These are phyloP conservation scores for Lomographa bimaculata DNA, from an alignment of 2,888 invertebrate genomes.

Conservation along the genomic window DNA sequence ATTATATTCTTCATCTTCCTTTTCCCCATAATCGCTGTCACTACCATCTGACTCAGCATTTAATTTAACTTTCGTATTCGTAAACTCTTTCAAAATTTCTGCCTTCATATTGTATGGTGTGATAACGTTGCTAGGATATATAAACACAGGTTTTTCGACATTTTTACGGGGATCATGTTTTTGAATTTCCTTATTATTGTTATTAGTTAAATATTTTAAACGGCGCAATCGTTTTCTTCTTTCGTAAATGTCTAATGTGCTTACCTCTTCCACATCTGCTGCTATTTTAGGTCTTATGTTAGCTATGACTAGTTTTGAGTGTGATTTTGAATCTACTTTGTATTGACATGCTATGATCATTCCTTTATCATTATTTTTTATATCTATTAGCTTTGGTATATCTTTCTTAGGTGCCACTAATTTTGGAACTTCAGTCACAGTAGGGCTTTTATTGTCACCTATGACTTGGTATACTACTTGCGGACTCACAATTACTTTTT, in stretches of 20 bases:
- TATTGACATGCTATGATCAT: constrained; percentile 66
- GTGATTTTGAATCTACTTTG: constrained; percentile 65
- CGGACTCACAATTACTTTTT: constrained; percentile 65
- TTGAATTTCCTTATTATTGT: constrained; percentile 49
- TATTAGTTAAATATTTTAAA: constrained; percentile 58
- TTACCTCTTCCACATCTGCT: constrained; percentile 60
- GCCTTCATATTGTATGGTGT: constrained; percentile 67
- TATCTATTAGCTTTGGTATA: constrained; percentile 48
- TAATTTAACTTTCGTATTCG: constrained; percentile 50
- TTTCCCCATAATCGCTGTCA: constrained; percentile 77
- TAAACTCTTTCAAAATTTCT: constrained; percentile 69
- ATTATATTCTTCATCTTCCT: constrained; percentile 72
- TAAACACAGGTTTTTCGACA: constrained; percentile 33
- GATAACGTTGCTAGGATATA: constrained; percentile 51
- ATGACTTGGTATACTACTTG: constrained; percentile 72
- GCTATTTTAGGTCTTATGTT: constrained; percentile 56
- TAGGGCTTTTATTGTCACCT: constrained; percentile 48
- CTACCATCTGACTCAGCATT: constrained; percentile 70
- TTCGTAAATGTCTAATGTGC: constrained; percentile 81
- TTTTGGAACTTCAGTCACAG: constrained; percentile 51
- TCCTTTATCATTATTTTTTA: constrained; percentile 56
- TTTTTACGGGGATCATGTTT: constrained; percentile 40
- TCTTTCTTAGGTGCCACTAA: constrained; percentile 50
- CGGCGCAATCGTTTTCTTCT: constrained; percentile 74
- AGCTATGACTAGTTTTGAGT: constrained; percentile 69